Evolutionary conservation across 2,113 vertebrate genomes (phyloP), one percentile per base, ranked within the genome.

Genomic region (Chamaetylas fuelleborni): DNA sequence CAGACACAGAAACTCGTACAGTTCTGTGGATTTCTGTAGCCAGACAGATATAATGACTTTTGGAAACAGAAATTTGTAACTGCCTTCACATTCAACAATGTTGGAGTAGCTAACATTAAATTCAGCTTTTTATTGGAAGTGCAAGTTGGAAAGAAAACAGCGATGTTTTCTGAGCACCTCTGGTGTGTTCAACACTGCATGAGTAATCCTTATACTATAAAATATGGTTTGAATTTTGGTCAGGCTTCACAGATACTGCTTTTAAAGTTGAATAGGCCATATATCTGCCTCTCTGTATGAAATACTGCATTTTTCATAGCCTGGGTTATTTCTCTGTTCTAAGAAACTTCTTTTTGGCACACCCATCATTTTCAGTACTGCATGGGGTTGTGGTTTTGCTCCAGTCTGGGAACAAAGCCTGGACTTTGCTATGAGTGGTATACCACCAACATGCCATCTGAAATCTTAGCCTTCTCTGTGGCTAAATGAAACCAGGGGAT

Each of bases 121-220:
- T 45, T 22, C 57, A 81, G 34, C 6, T 81, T 95, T 86, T 72
- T 24, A 90, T 24, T 29, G 19, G 38, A 77, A 76, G 45, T 57
- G 4, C 33, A 34, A 60, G 14, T 31, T 40, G 12, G 36, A 73
- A 73, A 76, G 61, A 70, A 77, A 72, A 34, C 7, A 31, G 26
- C 19, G 8, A 23, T 60, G 24, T 54, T 65, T 90, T 82, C 74
- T 56, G 42, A 90, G 18, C 17, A 43, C 34, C 47, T 77, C 71
- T 80, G 40, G 13, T 86, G 38, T 36, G 70, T 69, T 91, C 74
- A 85, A 34, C 34, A 40, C 26, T 60, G 51, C 82, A 51, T 76
- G 81, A 92, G 57, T 94, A 95, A 93, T 82, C 62, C 34, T 90
- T 19, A 18, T 26, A 20, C 87, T 81, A 62, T 82, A 90, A 94